A percentile compares a stretch with the other conserved stretches of the same genome.
phyloP scores from a whole-genome alignment of 2,888 invertebrate genomes.

The Conistra vaccinii region DNA sequence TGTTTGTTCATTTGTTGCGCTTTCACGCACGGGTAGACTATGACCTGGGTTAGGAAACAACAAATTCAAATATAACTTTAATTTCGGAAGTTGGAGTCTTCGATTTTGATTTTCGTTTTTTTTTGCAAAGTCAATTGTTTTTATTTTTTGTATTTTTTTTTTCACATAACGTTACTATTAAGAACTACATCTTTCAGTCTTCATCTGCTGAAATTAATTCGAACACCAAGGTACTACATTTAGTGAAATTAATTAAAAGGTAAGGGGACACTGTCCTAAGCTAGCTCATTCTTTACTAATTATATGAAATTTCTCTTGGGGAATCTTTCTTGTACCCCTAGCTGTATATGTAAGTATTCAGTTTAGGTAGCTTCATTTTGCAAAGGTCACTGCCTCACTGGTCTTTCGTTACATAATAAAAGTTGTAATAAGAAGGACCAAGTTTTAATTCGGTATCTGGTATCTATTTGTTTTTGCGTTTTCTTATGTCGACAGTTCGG shows the following conservation, averaged over 20 bases:
- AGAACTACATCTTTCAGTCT: not conserved
- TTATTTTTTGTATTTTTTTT: no score
- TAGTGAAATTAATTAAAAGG: conserved; percentile 62
- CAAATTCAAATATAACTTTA: no score
- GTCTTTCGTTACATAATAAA: conserved; percentile 2
- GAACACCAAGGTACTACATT: conserved; percentile 17
- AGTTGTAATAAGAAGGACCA: not conserved
- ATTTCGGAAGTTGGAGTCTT: no score
- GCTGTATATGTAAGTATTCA: conserved; percentile 12
- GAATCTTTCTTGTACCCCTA: conserved; percentile 23
- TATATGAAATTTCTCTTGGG: conserved; percentile 54
- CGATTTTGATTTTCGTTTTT: no score
- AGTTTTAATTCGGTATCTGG: conserved; percentile 13
- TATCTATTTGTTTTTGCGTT: not conserved
- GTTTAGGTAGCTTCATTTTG: conserved; percentile 11
- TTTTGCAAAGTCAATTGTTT: no score
- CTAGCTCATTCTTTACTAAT: conserved; percentile 54
- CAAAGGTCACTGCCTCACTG: conserved; percentile 9
- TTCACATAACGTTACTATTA: not conserved
- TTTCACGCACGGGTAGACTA: no score
- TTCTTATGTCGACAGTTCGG: not conserved
- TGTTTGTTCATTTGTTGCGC: no score
- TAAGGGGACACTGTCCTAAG: conserved; percentile 47
- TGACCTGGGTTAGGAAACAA: no score
- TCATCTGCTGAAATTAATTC: conserved; percentile 19